Evolutionary conservation across 2,888 invertebrate species (phyloP).

Genomic region (Muscina levida): DNA sequence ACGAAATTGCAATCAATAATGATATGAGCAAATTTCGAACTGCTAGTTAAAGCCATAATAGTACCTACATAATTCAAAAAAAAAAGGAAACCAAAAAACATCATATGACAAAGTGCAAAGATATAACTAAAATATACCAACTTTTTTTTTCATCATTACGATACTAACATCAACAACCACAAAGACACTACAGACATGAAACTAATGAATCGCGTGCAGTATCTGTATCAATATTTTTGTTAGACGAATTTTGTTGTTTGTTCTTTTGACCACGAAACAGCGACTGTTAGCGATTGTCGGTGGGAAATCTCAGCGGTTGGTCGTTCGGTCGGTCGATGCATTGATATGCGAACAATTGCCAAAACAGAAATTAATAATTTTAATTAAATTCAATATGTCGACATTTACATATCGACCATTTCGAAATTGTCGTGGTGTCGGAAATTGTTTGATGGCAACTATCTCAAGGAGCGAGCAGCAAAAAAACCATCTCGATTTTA

Average conservation of each 20-base stretch:
- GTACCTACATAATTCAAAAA: neutral
- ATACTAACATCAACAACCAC: neutral
- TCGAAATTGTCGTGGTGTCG: slow-evolving; percentile 30
- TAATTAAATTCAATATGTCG: slow-evolving; percentile 19
- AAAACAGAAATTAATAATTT: slow-evolving; percentile 11
- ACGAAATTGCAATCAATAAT: no score
- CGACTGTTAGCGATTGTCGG: slow-evolving; percentile 3
- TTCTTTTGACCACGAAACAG: neutral
- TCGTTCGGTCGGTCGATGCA: slow-evolving; percentile 40
- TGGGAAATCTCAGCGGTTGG: slow-evolving; percentile 44
- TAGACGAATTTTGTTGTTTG: neutral
- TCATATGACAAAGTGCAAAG: no score
- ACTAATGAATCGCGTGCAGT: slow-evolving; percentile 44
- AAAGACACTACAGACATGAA: neutral
- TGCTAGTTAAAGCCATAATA: neutral
- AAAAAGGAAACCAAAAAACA: no score
- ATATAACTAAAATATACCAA: neutral
- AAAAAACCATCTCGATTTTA: neutral
- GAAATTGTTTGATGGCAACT: no score
- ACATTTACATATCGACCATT: slow-evolving; percentile 8
- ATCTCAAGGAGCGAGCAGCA: neutral
- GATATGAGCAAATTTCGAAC: no score
- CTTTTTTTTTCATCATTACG: neutral
- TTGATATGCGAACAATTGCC: slow-evolving; percentile 8
- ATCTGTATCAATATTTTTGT: slow-evolving; percentile 7